Conservation (phyloP, 1,140 invertebrate genomes). For the Drosophila quadrilineata region DNA sequence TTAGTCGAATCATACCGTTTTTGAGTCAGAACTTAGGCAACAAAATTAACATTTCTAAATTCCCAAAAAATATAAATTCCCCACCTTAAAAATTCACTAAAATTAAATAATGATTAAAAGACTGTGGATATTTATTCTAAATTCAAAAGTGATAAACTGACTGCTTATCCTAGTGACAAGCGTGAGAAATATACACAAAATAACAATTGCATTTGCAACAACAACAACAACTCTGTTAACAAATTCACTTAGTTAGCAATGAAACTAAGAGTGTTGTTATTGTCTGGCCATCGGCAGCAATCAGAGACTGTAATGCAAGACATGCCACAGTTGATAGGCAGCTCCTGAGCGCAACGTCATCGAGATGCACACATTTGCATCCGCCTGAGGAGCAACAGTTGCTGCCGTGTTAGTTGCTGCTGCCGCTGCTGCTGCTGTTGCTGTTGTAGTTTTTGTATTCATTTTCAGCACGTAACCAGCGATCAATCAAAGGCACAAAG, state of each 20-base stretch:
- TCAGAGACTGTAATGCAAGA: conserved; percentile 19
- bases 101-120: too few relatives aligned
- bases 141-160: conserved; percentile 4
- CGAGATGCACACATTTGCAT: conserved; percentile 56
- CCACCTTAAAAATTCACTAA: too few relatives aligned
- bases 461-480: conserved; percentile 70
- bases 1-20: too few relatives aligned
- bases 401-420: conserved; percentile 4
- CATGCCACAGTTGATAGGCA: conserved; percentile 59
- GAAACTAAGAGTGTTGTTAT: conserved; percentile 77
- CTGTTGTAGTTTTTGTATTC: conserved; percentile 23
- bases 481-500: conserved; percentile 66
- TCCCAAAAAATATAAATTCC: too few relatives aligned
- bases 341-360: conserved; percentile 54
- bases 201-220: conserved; percentile 54
- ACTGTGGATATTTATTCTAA: too few relatives aligned
- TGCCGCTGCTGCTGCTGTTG: conserved; percentile 4
- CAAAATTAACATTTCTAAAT: too few relatives aligned
- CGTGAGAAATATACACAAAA: conserved; percentile 20
- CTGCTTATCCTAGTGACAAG: conserved; percentile 22
- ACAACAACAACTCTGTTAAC: conserved; percentile 53
- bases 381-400: conserved; percentile 43
- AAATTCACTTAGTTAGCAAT: conserved; percentile 77
- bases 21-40: too few relatives aligned
- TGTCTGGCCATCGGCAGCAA: conserved; percentile 56